A percentile compares a stretch with the other conserved stretches of the same genome.
phyloP scores from a whole-genome alignment of 2,113 vertebrate species.

The Noctilio leporinus region DNA sequence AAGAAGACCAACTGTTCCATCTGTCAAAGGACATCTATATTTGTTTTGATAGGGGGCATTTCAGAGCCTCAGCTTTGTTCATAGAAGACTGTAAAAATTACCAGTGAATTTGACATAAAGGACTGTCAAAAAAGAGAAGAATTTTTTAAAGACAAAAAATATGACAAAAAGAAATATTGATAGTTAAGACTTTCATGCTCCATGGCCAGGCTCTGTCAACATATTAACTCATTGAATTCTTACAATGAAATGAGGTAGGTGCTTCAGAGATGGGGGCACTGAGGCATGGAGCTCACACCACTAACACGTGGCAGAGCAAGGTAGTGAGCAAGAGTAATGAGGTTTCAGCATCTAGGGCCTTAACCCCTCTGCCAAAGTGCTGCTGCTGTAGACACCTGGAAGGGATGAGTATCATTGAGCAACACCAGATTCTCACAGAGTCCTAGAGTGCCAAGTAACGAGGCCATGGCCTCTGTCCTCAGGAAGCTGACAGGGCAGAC shows the following conservation, averaged over 20 bases:
- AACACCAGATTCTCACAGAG: neutral
- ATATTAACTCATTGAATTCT: neutral
- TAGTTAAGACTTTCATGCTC: neutral
- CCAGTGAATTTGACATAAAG: neutral
- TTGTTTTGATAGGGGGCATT: neutral
- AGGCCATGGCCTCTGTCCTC: neutral
- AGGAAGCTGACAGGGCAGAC: neutral
- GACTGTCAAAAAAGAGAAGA: neutral
- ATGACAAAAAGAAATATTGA: neutral
- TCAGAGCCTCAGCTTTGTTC: neutral
- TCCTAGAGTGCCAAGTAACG: neutral
- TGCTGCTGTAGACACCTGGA: neutral
- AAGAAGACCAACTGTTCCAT: neutral
- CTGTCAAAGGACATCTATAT: neutral
- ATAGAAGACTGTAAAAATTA: neutral
- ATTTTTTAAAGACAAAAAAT: neutral
- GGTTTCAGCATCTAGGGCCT: neutral
- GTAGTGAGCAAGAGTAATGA: neutral
- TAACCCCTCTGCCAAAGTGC: neutral
- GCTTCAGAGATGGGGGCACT: neutral
- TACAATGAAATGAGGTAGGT: neutral
- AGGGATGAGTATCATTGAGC: neutral
- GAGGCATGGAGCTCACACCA: neutral
- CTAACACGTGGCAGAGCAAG: neutral
- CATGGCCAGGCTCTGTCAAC: neutral